A percentile compares a stretch with the other conserved stretches of the same genome.
These are phyloP conservation scores for Thereva unica DNA, from an alignment of 2,888 invertebrate species.

Conservation along the genomic window DNA sequence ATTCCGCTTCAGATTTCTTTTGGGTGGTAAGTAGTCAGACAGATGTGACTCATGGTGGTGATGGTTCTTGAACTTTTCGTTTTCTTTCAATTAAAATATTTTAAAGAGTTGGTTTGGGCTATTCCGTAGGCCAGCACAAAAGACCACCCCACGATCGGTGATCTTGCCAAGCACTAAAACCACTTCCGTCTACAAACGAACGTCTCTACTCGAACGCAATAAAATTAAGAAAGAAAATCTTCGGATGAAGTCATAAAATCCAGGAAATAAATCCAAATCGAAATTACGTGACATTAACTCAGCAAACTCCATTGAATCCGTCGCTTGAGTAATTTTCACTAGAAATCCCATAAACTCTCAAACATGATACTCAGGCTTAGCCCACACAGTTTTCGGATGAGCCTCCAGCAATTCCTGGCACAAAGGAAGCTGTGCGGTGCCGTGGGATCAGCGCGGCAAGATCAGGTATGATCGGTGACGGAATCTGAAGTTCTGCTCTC, in stretches of 20 bases:
- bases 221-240: too few relatives aligned
- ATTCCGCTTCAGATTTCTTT: slow-evolving; percentile 3
- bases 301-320: slow-evolving; percentile 22
- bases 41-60: too few relatives aligned
- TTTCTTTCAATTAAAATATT: too few relatives aligned
- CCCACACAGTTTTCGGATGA: slow-evolving; percentile 21
- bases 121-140: too few relatives aligned
- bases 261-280: slow-evolving; percentile 10
- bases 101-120: too few relatives aligned
- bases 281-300: slow-evolving; percentile 26
- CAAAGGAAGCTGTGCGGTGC: too few relatives aligned
- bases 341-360: slow-evolving; percentile 29
- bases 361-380: slow-evolving; percentile 27
- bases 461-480: slow-evolving; percentile 20
- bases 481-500: slow-evolving; percentile 16
- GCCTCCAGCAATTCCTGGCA: too few relatives aligned
- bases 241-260: slow-evolving; percentile 7
- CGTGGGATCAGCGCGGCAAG: background rate
- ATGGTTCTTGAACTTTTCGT: too few relatives aligned
- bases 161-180: too few relatives aligned
- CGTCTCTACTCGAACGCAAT: too few relatives aligned
- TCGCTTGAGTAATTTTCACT: slow-evolving; percentile 10
- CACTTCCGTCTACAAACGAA: too few relatives aligned
- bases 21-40: slow-evolving; percentile 29
- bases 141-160: too few relatives aligned